phyloP scores from a whole-genome alignment of 1,140 invertebrate species.

The Zophobas morio region DNA sequence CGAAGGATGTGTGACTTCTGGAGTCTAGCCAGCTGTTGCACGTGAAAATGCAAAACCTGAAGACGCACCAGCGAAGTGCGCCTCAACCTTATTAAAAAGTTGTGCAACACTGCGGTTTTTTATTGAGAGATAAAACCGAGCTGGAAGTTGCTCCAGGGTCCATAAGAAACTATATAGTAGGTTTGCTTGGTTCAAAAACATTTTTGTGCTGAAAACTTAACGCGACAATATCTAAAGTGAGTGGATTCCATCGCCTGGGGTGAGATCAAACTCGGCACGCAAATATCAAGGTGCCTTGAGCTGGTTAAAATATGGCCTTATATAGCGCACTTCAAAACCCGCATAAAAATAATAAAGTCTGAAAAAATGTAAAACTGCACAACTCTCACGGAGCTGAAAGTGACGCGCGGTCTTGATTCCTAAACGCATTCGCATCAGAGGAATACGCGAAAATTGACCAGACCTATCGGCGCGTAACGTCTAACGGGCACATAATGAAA shows the following conservation, averaged over 20 bases:
- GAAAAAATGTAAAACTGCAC: constrained; percentile 50
- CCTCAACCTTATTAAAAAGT: constrained; percentile 47
- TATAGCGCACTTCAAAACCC: constrained; percentile 55
- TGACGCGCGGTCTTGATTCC: neutral
- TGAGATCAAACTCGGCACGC: constrained; percentile 57
- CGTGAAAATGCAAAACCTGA: constrained; percentile 15
- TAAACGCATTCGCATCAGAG: constrained; percentile 12
- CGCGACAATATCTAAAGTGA: constrained; percentile 57
- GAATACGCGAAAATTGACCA: constrained; percentile 46
- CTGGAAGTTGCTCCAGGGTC: constrained; percentile 46
- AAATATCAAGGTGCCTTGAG: constrained; percentile 57
- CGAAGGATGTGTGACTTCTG: constrained; percentile 3
- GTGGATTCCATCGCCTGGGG: constrained; percentile 50
- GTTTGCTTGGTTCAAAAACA: constrained; percentile 57
- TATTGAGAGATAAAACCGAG: constrained; percentile 45
- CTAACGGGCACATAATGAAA: constrained; percentile 46
- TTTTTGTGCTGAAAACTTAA: constrained; percentile 59
- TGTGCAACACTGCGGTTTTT: constrained; percentile 40
- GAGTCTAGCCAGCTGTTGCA: constrained; percentile 39
- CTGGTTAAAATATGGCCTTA: constrained; percentile 61
- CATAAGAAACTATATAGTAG: constrained; percentile 55
- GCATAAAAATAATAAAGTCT: constrained; percentile 62
- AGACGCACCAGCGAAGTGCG: constrained; percentile 5
- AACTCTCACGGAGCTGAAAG: constrained; percentile 11
- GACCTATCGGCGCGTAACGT: constrained; percentile 29